These are phyloP conservation scores for Arvicanthis niloticus DNA, from an alignment of 2,113 vertebrate species.

Conservation along the genomic window DNA sequence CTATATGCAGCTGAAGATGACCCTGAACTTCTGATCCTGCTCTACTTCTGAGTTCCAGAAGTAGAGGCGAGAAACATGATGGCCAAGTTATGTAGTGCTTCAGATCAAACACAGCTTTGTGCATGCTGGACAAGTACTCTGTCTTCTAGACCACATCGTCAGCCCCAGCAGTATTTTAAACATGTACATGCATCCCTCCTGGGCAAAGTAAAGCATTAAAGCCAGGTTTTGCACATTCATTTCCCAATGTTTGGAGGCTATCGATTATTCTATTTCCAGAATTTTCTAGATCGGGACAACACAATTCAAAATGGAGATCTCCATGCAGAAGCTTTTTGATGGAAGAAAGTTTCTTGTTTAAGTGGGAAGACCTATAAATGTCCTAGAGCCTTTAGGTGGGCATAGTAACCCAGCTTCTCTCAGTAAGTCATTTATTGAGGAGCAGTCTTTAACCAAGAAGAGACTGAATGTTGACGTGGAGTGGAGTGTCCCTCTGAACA, in stretches of 20 bases:
- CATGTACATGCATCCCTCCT: not conserved
- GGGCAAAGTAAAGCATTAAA: not conserved
- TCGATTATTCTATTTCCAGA: not conserved
- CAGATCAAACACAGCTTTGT: not conserved
- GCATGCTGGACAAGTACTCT: not conserved
- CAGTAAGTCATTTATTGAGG: not conserved
- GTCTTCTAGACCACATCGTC: too few species aligned
- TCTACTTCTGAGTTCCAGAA: not conserved
- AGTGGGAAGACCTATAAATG: not conserved
- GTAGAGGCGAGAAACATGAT: rapidly evolving
- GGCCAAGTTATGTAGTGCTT: not conserved
- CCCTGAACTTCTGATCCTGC: not conserved
- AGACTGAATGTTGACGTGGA: not conserved
- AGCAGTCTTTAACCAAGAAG: not conserved
- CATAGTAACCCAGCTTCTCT: rapidly evolving
- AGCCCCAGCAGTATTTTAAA: not conserved
- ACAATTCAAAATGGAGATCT: not conserved
- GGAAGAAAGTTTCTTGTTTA: not conserved
- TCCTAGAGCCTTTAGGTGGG: rapidly evolving
- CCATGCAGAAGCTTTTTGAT: not conserved
- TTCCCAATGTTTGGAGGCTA: not conserved
- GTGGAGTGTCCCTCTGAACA: not conserved
- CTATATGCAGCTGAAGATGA: not conserved
- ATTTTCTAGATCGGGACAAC: not conserved
- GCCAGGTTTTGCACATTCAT: not conserved